Base-by-base conservation (phyloP, 2,888 invertebrate species). In the Hoplodrina ambigua region DNA sequence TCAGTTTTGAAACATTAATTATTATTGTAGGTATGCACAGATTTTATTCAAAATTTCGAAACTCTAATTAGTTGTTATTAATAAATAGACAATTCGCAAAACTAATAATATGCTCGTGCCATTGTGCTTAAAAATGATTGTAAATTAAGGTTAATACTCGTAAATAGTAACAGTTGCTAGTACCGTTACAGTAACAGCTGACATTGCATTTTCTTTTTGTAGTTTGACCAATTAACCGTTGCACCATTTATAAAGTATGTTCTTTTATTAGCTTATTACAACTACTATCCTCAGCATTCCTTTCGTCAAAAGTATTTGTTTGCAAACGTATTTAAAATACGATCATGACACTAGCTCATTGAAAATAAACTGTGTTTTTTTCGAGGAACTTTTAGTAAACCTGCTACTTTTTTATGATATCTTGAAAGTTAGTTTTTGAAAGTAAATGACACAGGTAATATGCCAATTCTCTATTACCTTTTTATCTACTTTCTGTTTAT, bases 101-200 rank as follows among this genome's bases (percentile, higher is more conserved):
- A 55, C 30, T 67, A 6, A 33, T 37, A 50, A 59, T 56, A 49
- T 56, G 20, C 6, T 20, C 25, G 19, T 49, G n/a, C 17, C 11
- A 37, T 62, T 71, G 56, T 57, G 57, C 60, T 77, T 57, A 73
- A n/a, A 6, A 46, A 72, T 71, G 52, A n/a, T 78, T 65, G 20
- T 58, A 37, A 3, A 20, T 25, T 25, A 25, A 25, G 25, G 25
- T 25, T 25, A 2, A 25, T 25, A 25, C 25, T 25, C 25, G 25
- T 78, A 78, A 58, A 65, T 71, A 64, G 50, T 41, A 61, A 78
- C 78, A 78, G 78, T 55, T 78, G 72, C 44, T 64, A 1, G 54
- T 7, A 33, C 33, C 33, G 7, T 33, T 33, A 33, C 33, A 25
- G 25, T 25, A 25, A 25, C 25, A 25, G 25, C 33, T 33, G 33